These are phyloP conservation scores for Stomatorhinus ivindoensis DNA, from an alignment of 2,113 vertebrate genomes.

Conservation along the genomic window DNA sequence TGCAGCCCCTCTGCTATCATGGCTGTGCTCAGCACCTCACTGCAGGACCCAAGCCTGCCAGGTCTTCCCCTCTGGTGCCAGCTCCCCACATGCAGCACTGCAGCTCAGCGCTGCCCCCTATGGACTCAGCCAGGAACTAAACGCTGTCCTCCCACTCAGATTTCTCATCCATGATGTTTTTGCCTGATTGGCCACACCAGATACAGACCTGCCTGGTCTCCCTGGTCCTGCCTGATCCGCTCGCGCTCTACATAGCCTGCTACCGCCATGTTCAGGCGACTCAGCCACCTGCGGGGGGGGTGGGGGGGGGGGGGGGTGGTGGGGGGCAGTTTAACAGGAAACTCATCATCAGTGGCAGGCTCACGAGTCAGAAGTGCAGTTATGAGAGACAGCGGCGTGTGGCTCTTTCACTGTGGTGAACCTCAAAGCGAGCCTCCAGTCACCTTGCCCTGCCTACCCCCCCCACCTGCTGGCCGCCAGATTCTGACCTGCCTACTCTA, in stretches of 20 bases:
- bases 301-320: constrained; percentile 22
- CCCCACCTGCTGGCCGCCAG: background rate
- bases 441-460: background rate
- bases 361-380: background rate
- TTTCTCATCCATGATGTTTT: background rate
- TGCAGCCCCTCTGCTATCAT: background rate
- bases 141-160: background rate
- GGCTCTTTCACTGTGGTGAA: background rate
- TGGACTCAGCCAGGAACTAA: background rate
- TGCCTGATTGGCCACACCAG: too few relatives aligned
- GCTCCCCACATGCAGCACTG: background rate
- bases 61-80: background rate
- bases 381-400: background rate
- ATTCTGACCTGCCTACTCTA: background rate
- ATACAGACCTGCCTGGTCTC: constrained; percentile 53
- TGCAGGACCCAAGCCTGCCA: background rate
- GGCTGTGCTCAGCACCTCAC: background rate
- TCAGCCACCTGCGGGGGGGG: constrained; percentile 79
- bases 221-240: constrained; percentile 87
- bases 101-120: background rate
- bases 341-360: background rate
- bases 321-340: constrained; percentile 15
- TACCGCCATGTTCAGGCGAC: constrained; percentile 89
- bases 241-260: constrained; percentile 86
- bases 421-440: background rate